Base-by-base conservation (phyloP, 2,797 vertebrate species). In the Ctenopoma multispine region DNA sequence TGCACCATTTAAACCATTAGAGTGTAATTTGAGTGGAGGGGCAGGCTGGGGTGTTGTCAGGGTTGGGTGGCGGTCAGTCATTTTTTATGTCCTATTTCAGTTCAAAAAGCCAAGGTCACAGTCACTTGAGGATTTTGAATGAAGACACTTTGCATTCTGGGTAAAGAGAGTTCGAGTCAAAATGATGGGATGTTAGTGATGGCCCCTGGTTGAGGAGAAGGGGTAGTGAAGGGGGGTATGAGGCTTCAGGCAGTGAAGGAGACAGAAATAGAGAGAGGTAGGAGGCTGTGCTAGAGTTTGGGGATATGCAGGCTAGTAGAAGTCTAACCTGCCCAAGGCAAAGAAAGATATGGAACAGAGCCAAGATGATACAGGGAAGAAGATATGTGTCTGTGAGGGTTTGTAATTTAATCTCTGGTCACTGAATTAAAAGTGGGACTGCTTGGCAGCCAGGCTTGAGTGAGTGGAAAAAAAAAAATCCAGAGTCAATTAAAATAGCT, bases 1-100 rank as follows among this genome's bases (percentile, higher is more conserved):
- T 27, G 68, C 72, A 74, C 75, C 90, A 86, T 90, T 90, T 83
- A 90, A 90, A 81, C 84, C 91, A 93, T 93, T 92, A 91, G 82
- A 75, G 72, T 82, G 92, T 90, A 92, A 93, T 91, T 68, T 86
- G 92, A 94, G 86, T 90, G 79, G 72, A 75, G 64, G 75, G 82
- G 76, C 63, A 10, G 56, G 60, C 60, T 63, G 57, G 75, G 41
- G 55, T 58, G 63, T 54, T 47, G 53, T 13, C 41, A 56, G 66
- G 68, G 80, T 66, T 73, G 61, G 72, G 50, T 61, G 69, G 44
- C 63, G 60, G 79, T 72, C 46, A 61, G 81, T 63, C 67, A 84
- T 78, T 89, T 76, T 50, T 15, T 43, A 64, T 77, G 63, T 79
- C 87, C 72, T 80, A 76, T 90, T 92, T 87, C 80, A 83, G 84